phyloP scores from a whole-genome alignment of 2,113 vertebrate genomes.

The Malurus alboscapulatus region DNA sequence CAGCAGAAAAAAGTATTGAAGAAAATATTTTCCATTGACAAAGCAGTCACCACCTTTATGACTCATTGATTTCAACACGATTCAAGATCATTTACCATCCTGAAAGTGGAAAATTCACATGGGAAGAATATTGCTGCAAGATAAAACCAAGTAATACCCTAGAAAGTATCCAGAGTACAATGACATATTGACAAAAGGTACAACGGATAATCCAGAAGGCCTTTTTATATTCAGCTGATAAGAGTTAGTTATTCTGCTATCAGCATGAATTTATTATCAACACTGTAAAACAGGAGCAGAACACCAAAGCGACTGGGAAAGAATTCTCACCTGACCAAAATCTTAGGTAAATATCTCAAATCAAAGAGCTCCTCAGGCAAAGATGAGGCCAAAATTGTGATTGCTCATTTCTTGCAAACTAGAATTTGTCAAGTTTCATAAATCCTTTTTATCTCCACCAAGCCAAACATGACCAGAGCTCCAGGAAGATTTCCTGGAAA shows the following conservation, averaged over 20 bases:
- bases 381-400: constrained; percentile 1
- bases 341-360: constrained; percentile 20
- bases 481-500: background rate
- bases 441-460: constrained; percentile 24
- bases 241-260: constrained; percentile 35
- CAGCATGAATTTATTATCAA: constrained; percentile 45
- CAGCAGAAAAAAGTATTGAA: background rate
- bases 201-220: constrained; percentile 23
- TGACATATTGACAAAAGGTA: constrained; percentile 49
- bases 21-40: constrained; percentile 9
- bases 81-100: constrained; percentile 30
- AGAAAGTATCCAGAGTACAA: constrained; percentile 23
- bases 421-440: constrained; percentile 48
- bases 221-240: constrained; percentile 39
- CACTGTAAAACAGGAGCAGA: background rate
- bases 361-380: background rate
- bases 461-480: constrained; percentile 1
- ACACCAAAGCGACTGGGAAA: background rate
- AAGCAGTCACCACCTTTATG: constrained; percentile 18
- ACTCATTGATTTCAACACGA: constrained; percentile 42
- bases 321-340: constrained; percentile 40
- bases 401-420: background rate
- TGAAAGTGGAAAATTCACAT: constrained; percentile 36
- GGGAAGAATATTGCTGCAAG: constrained; percentile 19
- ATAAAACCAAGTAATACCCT: constrained; percentile 35